Conservation (phyloP, 2,113 vertebrate genomes). For the Kryptolebias marmoratus region DNA sequence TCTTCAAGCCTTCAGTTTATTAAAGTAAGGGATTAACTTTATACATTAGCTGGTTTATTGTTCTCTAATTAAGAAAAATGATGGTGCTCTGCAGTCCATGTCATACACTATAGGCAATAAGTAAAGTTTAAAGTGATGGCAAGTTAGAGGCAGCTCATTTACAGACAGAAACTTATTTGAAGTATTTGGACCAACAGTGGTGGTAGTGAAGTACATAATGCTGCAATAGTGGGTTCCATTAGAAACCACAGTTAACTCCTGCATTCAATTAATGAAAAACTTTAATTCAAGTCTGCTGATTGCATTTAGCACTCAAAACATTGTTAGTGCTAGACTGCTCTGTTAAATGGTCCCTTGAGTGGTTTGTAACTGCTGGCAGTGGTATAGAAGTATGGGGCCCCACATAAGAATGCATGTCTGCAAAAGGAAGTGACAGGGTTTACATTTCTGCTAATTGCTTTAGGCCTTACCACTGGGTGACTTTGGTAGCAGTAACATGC, state of each 20-base stretch:
- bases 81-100: not conserved
- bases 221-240: not conserved
- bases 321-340: not conserved
- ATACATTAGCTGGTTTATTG: not conserved
- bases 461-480: not conserved
- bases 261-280: not conserved
- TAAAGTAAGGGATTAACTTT: not conserved
- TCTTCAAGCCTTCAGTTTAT: not conserved
- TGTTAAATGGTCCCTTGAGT: not conserved
- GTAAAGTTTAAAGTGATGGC: not conserved
- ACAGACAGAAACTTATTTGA: not conserved
- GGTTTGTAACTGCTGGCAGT: not conserved
- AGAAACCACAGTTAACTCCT: not conserved
- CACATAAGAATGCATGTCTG: not conserved
- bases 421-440: not conserved
- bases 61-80: not conserved
- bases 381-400: not conserved
- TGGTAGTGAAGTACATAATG: not conserved
- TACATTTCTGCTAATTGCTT: not conserved
- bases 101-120: not conserved
- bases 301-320: not conserved
- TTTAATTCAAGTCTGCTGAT: not conserved
- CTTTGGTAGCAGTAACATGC: constrained; percentile 1
- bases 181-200: not conserved
- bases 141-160: not conserved